These are phyloP conservation scores for Nematolebias whitei DNA, from an alignment of 2,113 vertebrate species.

Conservation along the genomic window DNA sequence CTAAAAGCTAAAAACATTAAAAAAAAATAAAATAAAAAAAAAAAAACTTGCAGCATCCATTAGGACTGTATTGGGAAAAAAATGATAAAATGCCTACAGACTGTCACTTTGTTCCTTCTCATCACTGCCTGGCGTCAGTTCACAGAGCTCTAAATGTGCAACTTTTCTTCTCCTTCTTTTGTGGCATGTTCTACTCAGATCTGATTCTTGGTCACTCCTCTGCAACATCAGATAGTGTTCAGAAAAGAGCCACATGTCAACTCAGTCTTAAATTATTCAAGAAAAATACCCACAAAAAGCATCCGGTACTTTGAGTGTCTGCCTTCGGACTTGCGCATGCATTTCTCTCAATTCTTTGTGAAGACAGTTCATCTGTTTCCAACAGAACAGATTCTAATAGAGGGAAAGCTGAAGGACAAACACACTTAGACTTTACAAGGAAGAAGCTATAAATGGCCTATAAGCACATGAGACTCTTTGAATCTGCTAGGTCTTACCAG, in stretches of 20 bases:
- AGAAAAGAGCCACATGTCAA: slow-evolving; percentile 56
- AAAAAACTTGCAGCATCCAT: slow-evolving; percentile 45
- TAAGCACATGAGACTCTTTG: slow-evolving; percentile 67
- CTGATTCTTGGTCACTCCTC: slow-evolving; percentile 52
- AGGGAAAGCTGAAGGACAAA: slow-evolving; percentile 67
- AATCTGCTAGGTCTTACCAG: slow-evolving; percentile 41
- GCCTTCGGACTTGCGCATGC: slow-evolving; percentile 24
- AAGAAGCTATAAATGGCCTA: slow-evolving; percentile 62
- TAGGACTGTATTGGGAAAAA: slow-evolving; percentile 58
- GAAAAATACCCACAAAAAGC: slow-evolving; percentile 47
- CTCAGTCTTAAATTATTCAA: slow-evolving; percentile 55
- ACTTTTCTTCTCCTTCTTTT: slow-evolving; percentile 38
- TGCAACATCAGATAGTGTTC: slow-evolving; percentile 50
- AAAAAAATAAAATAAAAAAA: too few relatives aligned
- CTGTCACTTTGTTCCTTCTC: slow-evolving; percentile 45
- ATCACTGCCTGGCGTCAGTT: slow-evolving; percentile 59
- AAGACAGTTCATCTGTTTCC: slow-evolving; percentile 68
- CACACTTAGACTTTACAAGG: slow-evolving; percentile 61
- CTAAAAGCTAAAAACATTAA: slow-evolving; percentile 32
- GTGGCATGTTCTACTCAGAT: slow-evolving; percentile 38
- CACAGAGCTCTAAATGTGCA: slow-evolving; percentile 59
- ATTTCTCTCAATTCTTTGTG: slow-evolving; percentile 45
- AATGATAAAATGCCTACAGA: slow-evolving; percentile 55
- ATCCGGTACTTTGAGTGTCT: slow-evolving; percentile 43
- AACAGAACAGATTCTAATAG: slow-evolving; percentile 67